Evolutionary conservation across 1,140 invertebrate genomes (phyloP).

Genomic region (Diploscapter pachys): DNA sequence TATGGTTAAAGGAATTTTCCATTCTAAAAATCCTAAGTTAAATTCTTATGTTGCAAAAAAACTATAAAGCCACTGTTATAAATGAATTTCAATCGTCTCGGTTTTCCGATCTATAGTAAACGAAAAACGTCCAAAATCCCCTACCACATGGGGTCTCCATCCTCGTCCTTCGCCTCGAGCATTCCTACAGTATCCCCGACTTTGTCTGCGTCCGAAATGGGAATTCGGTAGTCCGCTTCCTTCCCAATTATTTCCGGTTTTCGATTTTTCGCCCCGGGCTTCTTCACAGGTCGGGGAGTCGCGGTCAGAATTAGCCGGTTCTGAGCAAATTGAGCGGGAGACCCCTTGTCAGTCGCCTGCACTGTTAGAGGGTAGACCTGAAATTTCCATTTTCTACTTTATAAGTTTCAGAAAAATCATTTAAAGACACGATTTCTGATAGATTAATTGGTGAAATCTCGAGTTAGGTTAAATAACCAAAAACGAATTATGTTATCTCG

Average conservation of each 20-base stretch:
- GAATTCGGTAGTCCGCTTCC: conserved; percentile 6
- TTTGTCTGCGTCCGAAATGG: conserved; percentile 30
- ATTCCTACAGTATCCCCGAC: conserved; percentile 32
- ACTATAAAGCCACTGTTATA: too few species aligned
- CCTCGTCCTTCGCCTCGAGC: conserved; percentile 74
- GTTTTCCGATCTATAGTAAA: too few species aligned
- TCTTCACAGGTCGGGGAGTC: neutral
- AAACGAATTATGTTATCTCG: too few species aligned
- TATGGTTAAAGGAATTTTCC: too few species aligned
- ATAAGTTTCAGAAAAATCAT: too few species aligned
- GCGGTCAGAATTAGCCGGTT: conserved; percentile 42
- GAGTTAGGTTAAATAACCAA: too few species aligned
- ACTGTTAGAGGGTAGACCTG: conserved; percentile 66
- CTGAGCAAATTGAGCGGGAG: conserved; percentile 67
- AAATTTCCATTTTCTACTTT: neutral
- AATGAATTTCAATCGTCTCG: too few species aligned
- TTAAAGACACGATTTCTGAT: too few species aligned
- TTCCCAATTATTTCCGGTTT: conserved; percentile 30
- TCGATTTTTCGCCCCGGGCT: conserved; percentile 25
- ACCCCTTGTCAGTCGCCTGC: conserved; percentile 81
- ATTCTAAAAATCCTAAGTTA: too few species aligned
- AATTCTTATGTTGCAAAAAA: too few species aligned
- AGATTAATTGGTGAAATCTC: too few species aligned
- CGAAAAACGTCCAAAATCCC: too few species aligned
- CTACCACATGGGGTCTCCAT: conserved; percentile 66